These are phyloP conservation scores for Hemicordylus capensis DNA, from an alignment of 2,113 vertebrate species.

Conservation along the genomic window DNA sequence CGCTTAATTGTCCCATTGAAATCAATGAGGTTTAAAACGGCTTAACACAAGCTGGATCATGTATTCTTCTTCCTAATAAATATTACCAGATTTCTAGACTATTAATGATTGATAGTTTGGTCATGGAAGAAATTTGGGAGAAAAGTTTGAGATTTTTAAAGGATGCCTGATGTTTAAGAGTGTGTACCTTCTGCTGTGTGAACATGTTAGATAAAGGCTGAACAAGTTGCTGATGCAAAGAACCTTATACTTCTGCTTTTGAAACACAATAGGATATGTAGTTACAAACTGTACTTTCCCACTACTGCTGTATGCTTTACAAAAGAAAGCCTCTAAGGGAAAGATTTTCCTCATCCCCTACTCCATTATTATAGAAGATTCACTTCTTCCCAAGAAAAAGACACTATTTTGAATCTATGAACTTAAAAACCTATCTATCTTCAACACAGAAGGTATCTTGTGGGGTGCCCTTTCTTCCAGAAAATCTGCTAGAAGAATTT, in stretches of 20 bases:
- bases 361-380: background rate
- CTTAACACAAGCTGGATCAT: background rate
- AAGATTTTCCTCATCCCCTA: slow-evolving; percentile 5
- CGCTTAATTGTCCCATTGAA: background rate
- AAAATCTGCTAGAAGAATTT: background rate
- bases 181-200: background rate
- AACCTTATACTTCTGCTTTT: background rate
- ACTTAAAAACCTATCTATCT: background rate
- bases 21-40: background rate
- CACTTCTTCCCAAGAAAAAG: background rate
- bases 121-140: background rate
- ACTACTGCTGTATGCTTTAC: background rate
- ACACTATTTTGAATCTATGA: slow-evolving; percentile 1
- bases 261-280: background rate
- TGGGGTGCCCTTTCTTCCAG: background rate
- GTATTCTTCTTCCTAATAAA: background rate
- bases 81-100: background rate
- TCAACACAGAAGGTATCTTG: background rate
- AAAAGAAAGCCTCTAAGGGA: background rate
- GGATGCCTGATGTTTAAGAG: background rate
- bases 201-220: background rate
- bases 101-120: background rate
- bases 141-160: background rate
- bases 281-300: background rate
- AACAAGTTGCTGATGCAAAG: background rate